Percentiles rank a stretch among this genome's conserved stretches.
These are phyloP conservation scores for Sminthopsis crassicaudata DNA, from an alignment of 2,113 vertebrate species.

Conservation along the genomic window DNA sequence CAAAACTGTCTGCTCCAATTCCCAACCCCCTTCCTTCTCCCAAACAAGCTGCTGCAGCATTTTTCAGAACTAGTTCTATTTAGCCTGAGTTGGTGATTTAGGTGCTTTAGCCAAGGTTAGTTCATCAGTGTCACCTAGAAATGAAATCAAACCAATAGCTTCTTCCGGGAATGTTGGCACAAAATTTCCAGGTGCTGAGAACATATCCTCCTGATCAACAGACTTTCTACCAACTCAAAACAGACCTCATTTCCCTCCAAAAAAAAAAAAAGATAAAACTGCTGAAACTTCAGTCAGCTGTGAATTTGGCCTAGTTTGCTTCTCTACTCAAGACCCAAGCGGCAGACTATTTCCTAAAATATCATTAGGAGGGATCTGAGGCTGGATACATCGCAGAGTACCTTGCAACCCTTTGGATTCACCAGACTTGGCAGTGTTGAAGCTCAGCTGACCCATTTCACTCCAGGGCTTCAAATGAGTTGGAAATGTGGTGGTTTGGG, in stretches of 20 bases:
- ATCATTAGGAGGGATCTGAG: slow-evolving; percentile 17
- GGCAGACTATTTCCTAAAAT: slow-evolving; percentile 64
- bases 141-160: background rate
- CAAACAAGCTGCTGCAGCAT: slow-evolving; percentile 48
- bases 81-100: slow-evolving; percentile 54
- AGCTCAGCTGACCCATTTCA: background rate
- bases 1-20: slow-evolving; percentile 62
- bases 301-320: slow-evolving; percentile 48
- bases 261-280: slow-evolving; percentile 46
- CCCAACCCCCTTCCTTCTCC: background rate
- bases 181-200: slow-evolving; percentile 47
- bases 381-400: background rate
- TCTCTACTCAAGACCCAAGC: slow-evolving; percentile 46
- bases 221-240: slow-evolving; percentile 30
- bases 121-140: slow-evolving; percentile 49
- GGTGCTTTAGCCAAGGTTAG: slow-evolving; percentile 45
- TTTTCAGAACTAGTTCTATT: slow-evolving; percentile 54
- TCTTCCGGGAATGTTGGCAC: slow-evolving; percentile 30
- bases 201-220: slow-evolving; percentile 17
- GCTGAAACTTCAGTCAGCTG: slow-evolving; percentile 49
- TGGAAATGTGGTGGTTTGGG: background rate
- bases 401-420: slow-evolving; percentile 40
- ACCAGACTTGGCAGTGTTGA: background rate
- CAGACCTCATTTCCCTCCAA: slow-evolving; percentile 51
- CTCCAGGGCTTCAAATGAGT: background rate